Base-by-base conservation (phyloP, 2,797 vertebrate species). In the Sylvia borin region DNA sequence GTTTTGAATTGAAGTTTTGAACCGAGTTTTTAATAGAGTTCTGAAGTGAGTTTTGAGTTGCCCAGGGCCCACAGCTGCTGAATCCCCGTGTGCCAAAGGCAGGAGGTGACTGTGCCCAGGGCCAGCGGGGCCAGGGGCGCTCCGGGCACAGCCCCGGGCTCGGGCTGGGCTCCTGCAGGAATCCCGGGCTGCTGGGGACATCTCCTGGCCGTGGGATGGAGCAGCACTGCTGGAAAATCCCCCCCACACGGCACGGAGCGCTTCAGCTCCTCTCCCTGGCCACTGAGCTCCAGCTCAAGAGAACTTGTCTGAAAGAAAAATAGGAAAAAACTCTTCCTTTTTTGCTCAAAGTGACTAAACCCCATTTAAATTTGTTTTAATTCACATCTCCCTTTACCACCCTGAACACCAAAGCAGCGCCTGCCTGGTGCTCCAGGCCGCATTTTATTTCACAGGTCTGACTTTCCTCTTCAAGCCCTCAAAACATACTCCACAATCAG, bases 201-300 rank as follows among this genome's bases (percentile, higher is more conserved):
- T 31, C 97, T 98, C 78, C 96, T 97, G 98, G 97, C 75, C 47
- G 5, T 1, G 22, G 16, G 53, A 4, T 34, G 53, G 96, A 94
- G 31, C 70, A 62, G 75, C 91, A 31, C 31, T 1, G 70, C 78
- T 13, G 58, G 26, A 11, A 66, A 80, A 42, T 10, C 15, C 6
- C 2, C 45, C n/a, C 1, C 38, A 14, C 9, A 3, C 0, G 51
- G 51, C 29, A 18, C 1, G 11, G 32, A 73, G n/a, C 25, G 1
- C 22, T 5, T 2, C 21, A 13, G 22, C 53, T 31, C 53, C 54
- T 18, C 18, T 38, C 21, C 34, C n/a, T 8, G 57, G 13, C 12
- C 67, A 16, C 38, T 4, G 36, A 12, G 3, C 54, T 25, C 29
- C 34, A 21, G 18, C 45, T 29, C 50, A 29, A 29, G 50, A 27